Base-by-base conservation (phyloP, 2,888 invertebrate genomes). In the Elaeidobius kamerunicus region DNA sequence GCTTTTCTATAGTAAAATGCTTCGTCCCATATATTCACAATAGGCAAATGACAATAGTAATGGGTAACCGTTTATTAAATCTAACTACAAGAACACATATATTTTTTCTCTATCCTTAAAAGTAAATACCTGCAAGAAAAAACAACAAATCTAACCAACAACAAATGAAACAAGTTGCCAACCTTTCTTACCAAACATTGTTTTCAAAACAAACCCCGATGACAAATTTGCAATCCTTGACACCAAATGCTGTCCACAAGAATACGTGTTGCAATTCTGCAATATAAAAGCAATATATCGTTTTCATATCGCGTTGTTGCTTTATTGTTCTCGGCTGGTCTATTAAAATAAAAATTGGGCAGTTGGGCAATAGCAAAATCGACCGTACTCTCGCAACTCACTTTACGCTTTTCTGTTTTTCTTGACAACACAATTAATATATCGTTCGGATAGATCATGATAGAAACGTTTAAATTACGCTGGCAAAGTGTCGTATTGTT, bases 381-480 rank as follows among this genome's bases (percentile, higher is more conserved):
- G 30, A 38, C 48, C 19, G 30, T 28, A 43, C 38, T 48, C 47
- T 48, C 39, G 48, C 43, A 53, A 52, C 52, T 46, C 47, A 36
- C 53, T 43, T 53, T 43, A 48, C 53, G 53, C 48, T 53, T 48
- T 42, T 48, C 48, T 35, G 48, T 47, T 53, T n/a, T 43, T 53
- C 53, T 55, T 45, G 54, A 55, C 54, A 55, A 50, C 40, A 50
- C 49, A 55, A 55, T 55, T 55, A 55, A 55, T 55, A 50, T 55
- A 52, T 50, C 50, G 42, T 41, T 45, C 43, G 38, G 42, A 20
- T 34, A 48, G 15, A 54, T 54, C 47, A 54, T 38, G 54, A 54
- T 54, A 48, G 54, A 52, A 47, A 52, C 41, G 39, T 38, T 47
- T 44, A 43, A 43, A 42, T 47, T 46, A 16, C 41, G 40, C 42